A percentile compares a stretch with the other conserved stretches of the same genome.
These are phyloP conservation scores for Acanthosepion esculentum DNA, from an alignment of 2,888 invertebrate genomes.

Conservation along the genomic window DNA sequence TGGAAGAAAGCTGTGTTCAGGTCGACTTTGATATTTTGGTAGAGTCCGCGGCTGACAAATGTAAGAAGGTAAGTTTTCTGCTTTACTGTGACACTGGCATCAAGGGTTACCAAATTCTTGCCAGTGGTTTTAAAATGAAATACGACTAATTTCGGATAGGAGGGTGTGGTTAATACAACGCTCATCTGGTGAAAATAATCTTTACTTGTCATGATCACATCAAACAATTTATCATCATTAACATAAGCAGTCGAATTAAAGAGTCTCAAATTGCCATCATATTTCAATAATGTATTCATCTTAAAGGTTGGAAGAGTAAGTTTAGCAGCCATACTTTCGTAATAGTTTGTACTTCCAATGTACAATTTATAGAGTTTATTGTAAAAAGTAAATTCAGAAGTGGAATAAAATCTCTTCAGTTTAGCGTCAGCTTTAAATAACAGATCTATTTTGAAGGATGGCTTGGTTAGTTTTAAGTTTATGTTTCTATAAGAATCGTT, in stretches of 20 bases:
- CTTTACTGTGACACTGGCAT: neutral
- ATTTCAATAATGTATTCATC: neutral
- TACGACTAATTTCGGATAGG: neutral
- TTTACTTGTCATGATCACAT: neutral
- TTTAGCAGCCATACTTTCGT: neutral
- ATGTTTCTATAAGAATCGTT: neutral
- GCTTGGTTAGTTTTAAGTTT: neutral
- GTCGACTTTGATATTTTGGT: neutral
- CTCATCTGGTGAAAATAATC: neutral
- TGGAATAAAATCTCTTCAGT: neutral
- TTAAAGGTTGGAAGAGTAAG: neutral
- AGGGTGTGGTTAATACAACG: neutral
- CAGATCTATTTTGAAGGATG: neutral
- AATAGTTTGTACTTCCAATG: neutral
- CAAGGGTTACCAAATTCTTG: too few relatives aligned
- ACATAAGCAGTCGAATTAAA: neutral
- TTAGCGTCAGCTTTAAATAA: too few relatives aligned
- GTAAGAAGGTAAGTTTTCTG: neutral
- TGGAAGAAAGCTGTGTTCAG: neutral
- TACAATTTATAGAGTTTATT: neutral
- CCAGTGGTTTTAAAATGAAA: neutral
- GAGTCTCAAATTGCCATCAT: neutral
- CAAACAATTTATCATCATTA: neutral
- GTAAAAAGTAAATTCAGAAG: neutral
- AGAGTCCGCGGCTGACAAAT: neutral